Evolutionary conservation across 2,113 vertebrate species (phyloP), one percentile per base, ranked within the genome.

Genomic region (Calidris pugnax): DNA sequence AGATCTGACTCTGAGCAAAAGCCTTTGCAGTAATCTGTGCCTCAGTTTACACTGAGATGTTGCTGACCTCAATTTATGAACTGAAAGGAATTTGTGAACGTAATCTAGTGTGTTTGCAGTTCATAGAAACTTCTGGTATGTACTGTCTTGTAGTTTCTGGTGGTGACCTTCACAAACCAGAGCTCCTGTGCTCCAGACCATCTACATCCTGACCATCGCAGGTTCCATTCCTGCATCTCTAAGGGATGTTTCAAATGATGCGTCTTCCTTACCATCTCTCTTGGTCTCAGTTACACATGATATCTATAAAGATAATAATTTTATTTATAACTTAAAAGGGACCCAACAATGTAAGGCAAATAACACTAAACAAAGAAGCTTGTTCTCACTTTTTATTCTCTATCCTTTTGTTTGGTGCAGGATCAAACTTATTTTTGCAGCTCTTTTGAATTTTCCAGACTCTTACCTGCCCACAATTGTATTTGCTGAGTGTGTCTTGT

Each of bases 391-490:
- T 91, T 87, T 69, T 87, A 5, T 91, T 85, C 74, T 63, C 50
- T 13, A 51, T 71, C 43, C n/a, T 81, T 94, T 78, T 77, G 15
- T 63, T 75, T 75, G 39, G 26, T 55, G 33, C 22, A 69, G 39
- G 18, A 68, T 87, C 57, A 93, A 76, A 76, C 12, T 26, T 5
- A 2, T 1, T 64, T 74, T 85, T 90, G 66, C 51, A 83, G 89
- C 26, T 67, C 85, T 88, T 76, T 57, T 80, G 71, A 53, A 64
- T 87, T 94, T 91, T 83, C 45, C 74, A 85, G 57, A 3, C 74
- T 57, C 12, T 60, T 78, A 80, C n/a, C 78, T 53, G n/a, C 56
- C 33, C 56, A 45, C 68, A 59, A 41, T 12, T 75, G 28, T 75
- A 45, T 85, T 95, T 96, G 39, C 71, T 69, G 53, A 76, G 27